Evolutionary conservation across 2,888 invertebrate species (phyloP).

Genomic region (Drosophila neutralis): DNA sequence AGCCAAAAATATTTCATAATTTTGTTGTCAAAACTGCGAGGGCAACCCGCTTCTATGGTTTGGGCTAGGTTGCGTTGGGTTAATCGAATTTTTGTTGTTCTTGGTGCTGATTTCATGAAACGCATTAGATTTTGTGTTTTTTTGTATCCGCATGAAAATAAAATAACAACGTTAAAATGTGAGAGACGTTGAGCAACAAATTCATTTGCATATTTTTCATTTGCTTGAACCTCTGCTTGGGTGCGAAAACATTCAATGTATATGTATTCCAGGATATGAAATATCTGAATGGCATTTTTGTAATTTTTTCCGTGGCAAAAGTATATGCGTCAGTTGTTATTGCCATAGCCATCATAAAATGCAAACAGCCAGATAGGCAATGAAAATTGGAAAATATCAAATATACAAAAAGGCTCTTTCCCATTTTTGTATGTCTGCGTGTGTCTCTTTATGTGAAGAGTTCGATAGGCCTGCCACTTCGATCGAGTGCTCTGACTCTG

Average conservation of each 20-base stretch:
- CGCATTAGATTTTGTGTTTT: constrained; percentile 60
- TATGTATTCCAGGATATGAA: constrained; percentile 54
- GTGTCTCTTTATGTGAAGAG: constrained; percentile 26
- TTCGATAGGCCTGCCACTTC: constrained; percentile 43
- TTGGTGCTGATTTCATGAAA: constrained; percentile 61
- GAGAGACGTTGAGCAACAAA: constrained; percentile 70
- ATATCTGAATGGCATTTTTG: constrained; percentile 63
- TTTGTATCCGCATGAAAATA: constrained; percentile 66
- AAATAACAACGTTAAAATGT: constrained; percentile 59
- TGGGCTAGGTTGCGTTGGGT: constrained; percentile 10
- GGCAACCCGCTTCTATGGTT: constrained; percentile 5
- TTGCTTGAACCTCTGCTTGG: constrained; percentile 54
- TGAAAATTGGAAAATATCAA: constrained; percentile 78
- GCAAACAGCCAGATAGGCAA: constrained; percentile 62
- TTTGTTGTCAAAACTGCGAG: constrained; percentile 38
- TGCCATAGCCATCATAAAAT: constrained; percentile 63
- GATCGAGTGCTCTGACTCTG: constrained; percentile 64
- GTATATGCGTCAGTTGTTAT: constrained; percentile 57
- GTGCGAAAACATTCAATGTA: constrained; percentile 55
- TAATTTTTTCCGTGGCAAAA: constrained; percentile 44
- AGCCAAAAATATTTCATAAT: constrained; percentile 57
- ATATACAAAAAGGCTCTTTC: constrained; percentile 55
- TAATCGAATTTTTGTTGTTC: constrained; percentile 56
- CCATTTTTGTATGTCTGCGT: constrained; percentile 17
- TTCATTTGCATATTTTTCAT: constrained; percentile 78